Evolutionary conservation across 1,140 invertebrate species (phyloP).

Genomic region (Myzus persicae): DNA sequence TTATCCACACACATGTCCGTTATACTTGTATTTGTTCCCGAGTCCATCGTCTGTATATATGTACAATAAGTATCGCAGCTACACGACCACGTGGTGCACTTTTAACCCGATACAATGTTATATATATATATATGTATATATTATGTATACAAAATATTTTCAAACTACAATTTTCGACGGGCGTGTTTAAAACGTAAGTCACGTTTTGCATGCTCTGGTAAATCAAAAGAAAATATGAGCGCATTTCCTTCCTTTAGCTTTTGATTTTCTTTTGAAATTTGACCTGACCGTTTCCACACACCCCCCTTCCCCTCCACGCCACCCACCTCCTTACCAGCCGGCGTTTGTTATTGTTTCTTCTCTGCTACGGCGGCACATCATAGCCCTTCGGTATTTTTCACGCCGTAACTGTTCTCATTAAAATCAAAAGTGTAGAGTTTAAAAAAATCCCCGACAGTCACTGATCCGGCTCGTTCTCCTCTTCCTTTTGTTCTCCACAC

Average conservation of each 20-base stretch:
- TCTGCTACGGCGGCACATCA: not conserved
- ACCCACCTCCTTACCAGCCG: no score
- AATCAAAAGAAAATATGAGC: slow-evolving; percentile 21
- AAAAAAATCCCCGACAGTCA: slow-evolving; percentile 28
- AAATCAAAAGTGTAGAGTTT: slow-evolving; percentile 41
- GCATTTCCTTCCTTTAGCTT: not conserved
- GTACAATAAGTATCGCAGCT: not conserved
- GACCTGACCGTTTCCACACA: not conserved
- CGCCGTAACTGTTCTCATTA: slow-evolving; percentile 54
- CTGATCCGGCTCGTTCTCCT: slow-evolving; percentile 44
- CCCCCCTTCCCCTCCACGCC: no score
- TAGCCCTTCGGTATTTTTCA: not conserved
- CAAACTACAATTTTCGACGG: not conserved
- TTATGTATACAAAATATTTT: not conserved
- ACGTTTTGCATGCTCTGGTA: slow-evolving; percentile 28
- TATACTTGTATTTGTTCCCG: not conserved
- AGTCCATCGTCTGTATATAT: not conserved
- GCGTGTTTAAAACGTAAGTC: not conserved
- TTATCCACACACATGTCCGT: not conserved
- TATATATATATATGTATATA: not conserved
- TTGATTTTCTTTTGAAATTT: slow-evolving; percentile 50
- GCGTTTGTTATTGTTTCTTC: slow-evolving; percentile 36
- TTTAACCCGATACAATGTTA: not conserved
- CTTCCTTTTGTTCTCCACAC: slow-evolving; percentile 44
- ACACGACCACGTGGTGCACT: not conserved